Base-by-base conservation (phyloP, 2,888 invertebrate species). In the Eurytoma californica region DNA sequence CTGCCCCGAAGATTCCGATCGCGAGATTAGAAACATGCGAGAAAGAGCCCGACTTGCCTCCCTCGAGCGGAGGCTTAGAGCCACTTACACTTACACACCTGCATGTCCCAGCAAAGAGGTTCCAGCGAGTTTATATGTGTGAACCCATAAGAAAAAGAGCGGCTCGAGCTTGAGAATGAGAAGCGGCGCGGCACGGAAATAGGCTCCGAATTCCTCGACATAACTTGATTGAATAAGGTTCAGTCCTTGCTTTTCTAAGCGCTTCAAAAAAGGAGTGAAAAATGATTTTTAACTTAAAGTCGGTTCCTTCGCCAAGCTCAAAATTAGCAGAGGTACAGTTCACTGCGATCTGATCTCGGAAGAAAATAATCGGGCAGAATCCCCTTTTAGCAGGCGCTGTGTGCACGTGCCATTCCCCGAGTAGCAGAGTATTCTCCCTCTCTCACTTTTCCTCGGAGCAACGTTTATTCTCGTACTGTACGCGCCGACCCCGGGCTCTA, bases 171-270 rank as follows among this genome's bases (percentile, higher is more conserved):
- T 61, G 82, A 81, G 82, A 78, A 78, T 68, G 74, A 67, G 79
- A 66, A 65, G 63, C 24, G 24, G 24, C 24, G 24, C 24, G 24
- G 24, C 24, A 24, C 24, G 24, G 24, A 24, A 24, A 24, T 24
- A 24, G 24, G 24, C 24, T 67, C 83, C 77, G 80, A 84, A 83
- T 84, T 84, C 83, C 82, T 83, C 81, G 82, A 82, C 82, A 82
- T 83, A 84, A 83, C 83, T 83, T 81, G 77, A 82, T 80, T 82
- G 79, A 82, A 80, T 77, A 73, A 65, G 12, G 20, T 51, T 51
- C 47, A n/a, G 57, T 20, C 49, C 30, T 53, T 55, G 57, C 57
- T 49, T 24, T 24, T 24, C 1, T 24, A 24, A 24, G 24, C 24
- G 24, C 1, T 2, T 24, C 24, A 24, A 24, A 24, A 24, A 24